Evolutionary conservation across 2,113 vertebrate species (phyloP).

Genomic region (Echinops telfairi): DNA sequence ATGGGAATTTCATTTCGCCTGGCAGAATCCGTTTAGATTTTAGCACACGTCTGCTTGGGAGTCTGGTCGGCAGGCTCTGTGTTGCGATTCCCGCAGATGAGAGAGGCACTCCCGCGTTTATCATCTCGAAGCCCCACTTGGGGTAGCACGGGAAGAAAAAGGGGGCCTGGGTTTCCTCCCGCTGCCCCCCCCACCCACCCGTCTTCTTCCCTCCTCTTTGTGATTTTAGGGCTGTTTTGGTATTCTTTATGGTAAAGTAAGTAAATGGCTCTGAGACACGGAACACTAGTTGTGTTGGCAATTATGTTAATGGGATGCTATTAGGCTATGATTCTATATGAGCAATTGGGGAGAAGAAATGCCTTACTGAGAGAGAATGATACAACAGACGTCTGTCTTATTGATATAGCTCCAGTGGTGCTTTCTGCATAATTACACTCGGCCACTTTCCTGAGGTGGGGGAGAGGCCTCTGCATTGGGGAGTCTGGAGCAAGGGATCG

Average conservation of each 20-base stretch:
- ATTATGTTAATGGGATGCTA: slow-evolving; percentile 99
- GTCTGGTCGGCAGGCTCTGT: slow-evolving; percentile 87
- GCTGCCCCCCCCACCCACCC: slow-evolving; percentile 65
- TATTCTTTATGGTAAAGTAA: slow-evolving; percentile 93
- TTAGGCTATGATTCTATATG: slow-evolving; percentile 99
- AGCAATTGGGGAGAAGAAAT: slow-evolving; percentile 97
- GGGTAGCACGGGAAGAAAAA: not conserved
- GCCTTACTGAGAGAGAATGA: slow-evolving; percentile 94
- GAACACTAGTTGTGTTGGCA: slow-evolving; percentile 99
- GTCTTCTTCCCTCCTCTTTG: slow-evolving; percentile 74
- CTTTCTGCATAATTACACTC: slow-evolving; percentile 95
- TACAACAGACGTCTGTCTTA: slow-evolving; percentile 96
- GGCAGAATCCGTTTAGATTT: slow-evolving; percentile 94
- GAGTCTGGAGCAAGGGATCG: not conserved
- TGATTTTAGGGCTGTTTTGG: slow-evolving; percentile 86
- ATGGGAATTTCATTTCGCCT: slow-evolving; percentile 98
- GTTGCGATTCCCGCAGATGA: slow-evolving; percentile 81
- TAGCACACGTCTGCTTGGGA: slow-evolving; percentile 91
- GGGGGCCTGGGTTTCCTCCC: slow-evolving; percentile 36
- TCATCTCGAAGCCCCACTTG: slow-evolving; percentile 45
- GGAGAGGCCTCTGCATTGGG: slow-evolving; percentile 61
- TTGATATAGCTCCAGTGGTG: slow-evolving; percentile 94
- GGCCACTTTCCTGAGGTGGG: slow-evolving; percentile 84
- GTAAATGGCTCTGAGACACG: slow-evolving; percentile 96
- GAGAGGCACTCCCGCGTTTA: slow-evolving; percentile 65